These are phyloP conservation scores for Opisthocomus hoazin DNA, from an alignment of 2,113 vertebrate species.

Conservation along the genomic window DNA sequence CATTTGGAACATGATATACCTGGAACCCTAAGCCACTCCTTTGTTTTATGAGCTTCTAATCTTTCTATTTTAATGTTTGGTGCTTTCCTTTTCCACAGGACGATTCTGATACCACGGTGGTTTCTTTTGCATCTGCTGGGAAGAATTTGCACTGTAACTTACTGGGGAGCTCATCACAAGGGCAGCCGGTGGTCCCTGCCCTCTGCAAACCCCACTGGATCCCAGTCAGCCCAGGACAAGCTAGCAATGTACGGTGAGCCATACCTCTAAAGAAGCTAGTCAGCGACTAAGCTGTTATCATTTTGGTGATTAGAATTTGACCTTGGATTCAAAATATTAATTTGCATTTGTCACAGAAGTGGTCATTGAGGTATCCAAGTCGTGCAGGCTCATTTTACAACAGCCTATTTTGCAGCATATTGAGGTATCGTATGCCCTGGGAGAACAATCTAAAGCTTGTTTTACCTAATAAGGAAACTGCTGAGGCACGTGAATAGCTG, in stretches of 20 bases:
- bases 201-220: neutral
- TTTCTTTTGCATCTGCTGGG: neutral
- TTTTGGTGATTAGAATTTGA: neutral
- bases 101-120: neutral
- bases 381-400: neutral
- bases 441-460: constrained; percentile 31
- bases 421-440: neutral
- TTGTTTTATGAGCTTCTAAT: constrained; percentile 57
- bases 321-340: neutral
- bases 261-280: neutral
- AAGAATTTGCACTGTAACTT: neutral
- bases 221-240: neutral
- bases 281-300: neutral
- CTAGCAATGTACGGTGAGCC: neutral
- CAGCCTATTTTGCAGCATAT: neutral
- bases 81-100: constrained; percentile 18
- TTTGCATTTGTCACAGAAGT: neutral
- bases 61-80: neutral
- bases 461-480: constrained; percentile 43
- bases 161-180: neutral
- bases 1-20: constrained; percentile 14
- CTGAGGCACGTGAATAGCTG: neutral
- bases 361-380: neutral
- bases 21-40: constrained; percentile 5
- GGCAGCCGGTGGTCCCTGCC: neutral